Evolutionary conservation across 1,140 invertebrate genomes (phyloP).

Genomic region (Platorchestia sp.): DNA sequence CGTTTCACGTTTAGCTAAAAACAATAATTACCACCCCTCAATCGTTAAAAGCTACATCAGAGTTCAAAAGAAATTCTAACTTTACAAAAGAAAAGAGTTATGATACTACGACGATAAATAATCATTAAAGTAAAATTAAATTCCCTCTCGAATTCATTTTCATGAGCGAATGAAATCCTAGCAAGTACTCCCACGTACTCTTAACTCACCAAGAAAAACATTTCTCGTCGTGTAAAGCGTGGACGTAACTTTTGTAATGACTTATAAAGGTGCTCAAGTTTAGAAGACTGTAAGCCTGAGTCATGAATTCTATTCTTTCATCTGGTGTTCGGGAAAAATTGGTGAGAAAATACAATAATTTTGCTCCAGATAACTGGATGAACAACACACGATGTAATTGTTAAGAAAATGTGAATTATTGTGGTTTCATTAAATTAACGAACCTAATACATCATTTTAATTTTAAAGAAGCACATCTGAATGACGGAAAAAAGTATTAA

Average conservation of each 20-base stretch:
- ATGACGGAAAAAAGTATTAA: neutral
- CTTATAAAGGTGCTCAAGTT: no score
- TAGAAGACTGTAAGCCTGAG: no score
- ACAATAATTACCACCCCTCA: no score
- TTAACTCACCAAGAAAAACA: neutral
- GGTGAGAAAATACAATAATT: neutral
- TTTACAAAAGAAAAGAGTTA: no score
- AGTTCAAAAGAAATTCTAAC: no score
- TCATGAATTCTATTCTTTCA: no score
- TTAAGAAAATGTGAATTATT: neutral
- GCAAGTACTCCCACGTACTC: neutral
- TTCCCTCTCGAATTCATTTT: neutral
- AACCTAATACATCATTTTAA: neutral
- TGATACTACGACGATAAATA: neutral
- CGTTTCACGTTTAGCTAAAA: neutral
- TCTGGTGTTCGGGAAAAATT: no score
- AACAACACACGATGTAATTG: no score
- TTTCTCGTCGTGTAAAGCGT: no score
- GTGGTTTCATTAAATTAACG: neutral
- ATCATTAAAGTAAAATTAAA: neutral
- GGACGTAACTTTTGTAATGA: no score
- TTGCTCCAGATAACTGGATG: no score
- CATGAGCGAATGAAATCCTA: neutral
- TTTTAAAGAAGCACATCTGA: neutral
- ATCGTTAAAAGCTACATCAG: no score